Percentiles rank a stretch among this genome's conserved stretches.
Conservation (phyloP, 2,797 vertebrate genomes). For the Cyclopterus lumpus region DNA sequence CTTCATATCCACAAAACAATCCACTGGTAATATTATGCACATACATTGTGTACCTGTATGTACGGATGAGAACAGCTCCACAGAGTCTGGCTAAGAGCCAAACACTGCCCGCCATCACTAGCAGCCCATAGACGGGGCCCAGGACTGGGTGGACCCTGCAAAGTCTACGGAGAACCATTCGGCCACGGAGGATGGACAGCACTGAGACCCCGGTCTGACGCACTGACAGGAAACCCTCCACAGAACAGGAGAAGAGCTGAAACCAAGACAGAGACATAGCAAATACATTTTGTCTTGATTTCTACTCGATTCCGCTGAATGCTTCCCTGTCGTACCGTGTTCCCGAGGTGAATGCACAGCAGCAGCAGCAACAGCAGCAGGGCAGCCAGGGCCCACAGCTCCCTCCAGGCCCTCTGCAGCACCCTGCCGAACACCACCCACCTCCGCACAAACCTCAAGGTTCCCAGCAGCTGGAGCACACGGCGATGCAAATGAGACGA, state of each 20-base stretch:
- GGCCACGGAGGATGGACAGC: slow-evolving; percentile 70
- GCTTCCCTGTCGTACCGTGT: slow-evolving; percentile 67
- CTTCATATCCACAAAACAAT: not conserved
- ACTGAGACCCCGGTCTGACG: slow-evolving; percentile 58
- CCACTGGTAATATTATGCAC: slow-evolving; percentile 9
- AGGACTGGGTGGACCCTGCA: slow-evolving; percentile 72
- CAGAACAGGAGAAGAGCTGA: slow-evolving; percentile 80
- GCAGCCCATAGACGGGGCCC: slow-evolving; percentile 76
- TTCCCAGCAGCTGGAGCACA: slow-evolving; percentile 77
- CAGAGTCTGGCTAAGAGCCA: slow-evolving; percentile 78
- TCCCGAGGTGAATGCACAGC: slow-evolving; percentile 77
- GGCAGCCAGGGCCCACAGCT: slow-evolving; percentile 70
- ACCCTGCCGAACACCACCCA: slow-evolving; percentile 81
- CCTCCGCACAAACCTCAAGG: slow-evolving; percentile 81
- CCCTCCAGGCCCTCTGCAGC: slow-evolving; percentile 72
- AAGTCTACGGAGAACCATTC: slow-evolving; percentile 55
- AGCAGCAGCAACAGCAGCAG: slow-evolving; percentile 75
- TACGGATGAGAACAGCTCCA: slow-evolving; percentile 75
- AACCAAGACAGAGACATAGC: slow-evolving; percentile 12
- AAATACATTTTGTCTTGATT: not conserved
- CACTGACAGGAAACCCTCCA: slow-evolving; percentile 75
- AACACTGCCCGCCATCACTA: slow-evolving; percentile 63
- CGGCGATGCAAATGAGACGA: not conserved
- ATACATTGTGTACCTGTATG: slow-evolving; percentile 70
- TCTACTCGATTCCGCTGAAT: not conserved